Percentiles rank a stretch among this genome's conserved stretches.
Evolutionary conservation across 2,797 vertebrate species (phyloP).

Genomic region (Malurus leucopterus): DNA sequence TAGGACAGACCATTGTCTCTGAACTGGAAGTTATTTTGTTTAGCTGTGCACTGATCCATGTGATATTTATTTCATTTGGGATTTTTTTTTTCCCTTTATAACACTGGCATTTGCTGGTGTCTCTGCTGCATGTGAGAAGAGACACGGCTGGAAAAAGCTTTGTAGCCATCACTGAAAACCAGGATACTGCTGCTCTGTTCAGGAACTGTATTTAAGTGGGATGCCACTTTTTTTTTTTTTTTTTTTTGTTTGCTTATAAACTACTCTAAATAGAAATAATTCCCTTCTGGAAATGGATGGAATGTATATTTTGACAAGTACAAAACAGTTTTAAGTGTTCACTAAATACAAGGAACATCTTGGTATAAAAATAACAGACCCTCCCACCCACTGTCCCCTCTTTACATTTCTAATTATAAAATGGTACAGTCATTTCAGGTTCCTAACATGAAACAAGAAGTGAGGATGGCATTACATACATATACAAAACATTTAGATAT

Average conservation of each 20-base stretch:
- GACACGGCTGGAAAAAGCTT: background rate
- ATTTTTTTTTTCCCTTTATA: background rate
- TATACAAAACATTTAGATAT: conserved; percentile 50
- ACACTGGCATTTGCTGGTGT: conserved; percentile 43
- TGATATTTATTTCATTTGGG: background rate
- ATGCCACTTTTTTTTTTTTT: background rate
- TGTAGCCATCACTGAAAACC: conserved; percentile 1
- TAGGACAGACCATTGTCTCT: background rate
- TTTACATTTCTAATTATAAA: conserved; percentile 71
- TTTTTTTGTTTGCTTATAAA: conserved; percentile 40
- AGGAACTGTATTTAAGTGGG: background rate
- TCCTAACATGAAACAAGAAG: conserved; percentile 52
- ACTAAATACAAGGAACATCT: conserved; percentile 67
- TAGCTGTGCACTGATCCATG: background rate
- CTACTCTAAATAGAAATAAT: conserved; percentile 59
- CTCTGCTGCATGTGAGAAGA: conserved; percentile 7
- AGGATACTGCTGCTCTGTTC: conserved; percentile 19
- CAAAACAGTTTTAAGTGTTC: conserved; percentile 70
- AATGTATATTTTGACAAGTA: conserved; percentile 74
- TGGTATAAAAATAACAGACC: conserved; percentile 73
- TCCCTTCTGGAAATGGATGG: conserved; percentile 66
- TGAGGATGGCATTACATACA: conserved; percentile 50
- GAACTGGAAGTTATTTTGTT: background rate
- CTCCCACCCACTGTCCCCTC: conserved; percentile 28
- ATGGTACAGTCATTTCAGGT: conserved; percentile 59